phyloP scores from a whole-genome alignment of 2,797 vertebrate species.

The Acanthiza pusilla region DNA sequence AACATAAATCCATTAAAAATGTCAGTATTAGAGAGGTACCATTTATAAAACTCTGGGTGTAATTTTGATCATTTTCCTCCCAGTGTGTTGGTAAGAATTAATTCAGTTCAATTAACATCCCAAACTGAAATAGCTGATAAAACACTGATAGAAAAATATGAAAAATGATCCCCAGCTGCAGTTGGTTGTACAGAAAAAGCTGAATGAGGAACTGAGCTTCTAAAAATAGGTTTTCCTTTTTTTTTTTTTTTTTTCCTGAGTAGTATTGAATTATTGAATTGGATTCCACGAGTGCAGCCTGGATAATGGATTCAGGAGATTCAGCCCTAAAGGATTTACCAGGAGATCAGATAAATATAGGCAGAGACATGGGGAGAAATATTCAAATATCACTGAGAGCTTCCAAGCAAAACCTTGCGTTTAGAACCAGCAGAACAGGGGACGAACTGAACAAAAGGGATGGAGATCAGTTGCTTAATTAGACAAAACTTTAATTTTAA shows the following conservation, averaged over 20 bases:
- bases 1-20: background rate
- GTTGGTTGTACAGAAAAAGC: background rate
- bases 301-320: conserved; percentile 6
- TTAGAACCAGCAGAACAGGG: background rate
- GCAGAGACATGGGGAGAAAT: background rate
- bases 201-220: background rate
- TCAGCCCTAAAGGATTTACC: conserved; percentile 24
- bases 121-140: background rate
- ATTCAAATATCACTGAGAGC: background rate
- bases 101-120: conserved; percentile 6
- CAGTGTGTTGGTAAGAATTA: background rate
- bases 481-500: background rate
- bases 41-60: background rate
- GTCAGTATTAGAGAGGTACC: background rate
- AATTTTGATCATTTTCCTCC: background rate
- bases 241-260: background rate
- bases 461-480: background rate
- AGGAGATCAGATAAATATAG: conserved; percentile 25
- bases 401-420: background rate
- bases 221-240: background rate
- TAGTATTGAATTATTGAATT: conserved; percentile 25
- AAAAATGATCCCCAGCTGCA: background rate
- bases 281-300: background rate
- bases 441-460: background rate
- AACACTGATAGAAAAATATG: background rate